A percentile compares a stretch with the other conserved stretches of the same genome.
These are phyloP conservation scores for Acrossocheilus wenchowensis DNA, from an alignment of 2,797 vertebrate species.

Conservation along the genomic window DNA sequence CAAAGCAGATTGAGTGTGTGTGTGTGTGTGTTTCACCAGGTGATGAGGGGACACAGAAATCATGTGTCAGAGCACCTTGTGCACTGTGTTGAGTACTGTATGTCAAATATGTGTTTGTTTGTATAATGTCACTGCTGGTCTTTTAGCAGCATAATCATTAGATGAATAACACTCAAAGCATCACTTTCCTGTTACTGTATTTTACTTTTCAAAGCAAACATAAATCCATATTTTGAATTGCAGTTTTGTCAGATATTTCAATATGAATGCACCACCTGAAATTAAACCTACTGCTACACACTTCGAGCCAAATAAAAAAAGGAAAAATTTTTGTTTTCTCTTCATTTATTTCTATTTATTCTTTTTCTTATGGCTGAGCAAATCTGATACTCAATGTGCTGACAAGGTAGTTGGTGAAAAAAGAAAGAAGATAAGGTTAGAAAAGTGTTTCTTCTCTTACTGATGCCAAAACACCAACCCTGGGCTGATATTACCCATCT, in stretches of 20 bases:
- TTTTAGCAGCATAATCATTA: not conserved
- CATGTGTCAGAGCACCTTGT: conserved; percentile 23
- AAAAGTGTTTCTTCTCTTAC: not conserved
- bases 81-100: not conserved
- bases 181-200: not conserved
- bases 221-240: not conserved
- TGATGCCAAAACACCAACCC: not conserved
- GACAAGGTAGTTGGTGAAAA: conserved; percentile 1
- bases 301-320: not conserved
- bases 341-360: not conserved
- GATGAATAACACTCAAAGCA: not conserved
- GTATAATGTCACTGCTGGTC: not conserved
- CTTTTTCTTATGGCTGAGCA: not conserved
- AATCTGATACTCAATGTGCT: conserved; percentile 26
- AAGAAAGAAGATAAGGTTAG: conserved; percentile 14
- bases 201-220: not conserved
- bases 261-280: not conserved
- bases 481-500: conserved; percentile 21
- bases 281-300: not conserved
- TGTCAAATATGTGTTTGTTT: conserved; percentile 20
- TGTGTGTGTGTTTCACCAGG: conserved; percentile 34
- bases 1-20: conserved; percentile 24
- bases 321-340: not conserved
- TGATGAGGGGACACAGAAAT: conserved; percentile 35
- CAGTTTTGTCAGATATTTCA: not conserved